Evolutionary conservation across 1,140 invertebrate species (phyloP), one percentile per base, ranked within the genome.

Genomic region (Drosophila burlai): DNA sequence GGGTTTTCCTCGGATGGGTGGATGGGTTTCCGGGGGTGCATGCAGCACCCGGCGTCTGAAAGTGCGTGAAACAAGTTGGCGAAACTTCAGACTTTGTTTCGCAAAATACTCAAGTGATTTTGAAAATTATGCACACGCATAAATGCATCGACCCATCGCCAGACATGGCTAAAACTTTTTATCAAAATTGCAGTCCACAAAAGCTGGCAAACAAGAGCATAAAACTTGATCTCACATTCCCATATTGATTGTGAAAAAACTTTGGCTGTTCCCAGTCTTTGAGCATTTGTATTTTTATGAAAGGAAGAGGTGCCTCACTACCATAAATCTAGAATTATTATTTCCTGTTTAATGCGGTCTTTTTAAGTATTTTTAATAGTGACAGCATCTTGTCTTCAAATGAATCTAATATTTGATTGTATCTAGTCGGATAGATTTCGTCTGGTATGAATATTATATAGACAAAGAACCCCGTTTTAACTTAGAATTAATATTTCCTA

Each of bases 111-210:
- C 78, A 90, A 90, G 85, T 90, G 86, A 90, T 91, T 91, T 82
- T 57, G 42, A 77, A 82, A 90, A 90, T 90, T 90, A 90, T 91
- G 86, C 86, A 82, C 86, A 90, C 82, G 79, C 86, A 85, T 90
- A 85, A 85, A 85, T 89, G 84, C 78, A 80, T 81, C 73, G 66
- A 47, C 63, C 62, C 49, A 40, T 16, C 40, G 26, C 13, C 55
- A 60, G 60, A 65, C 45, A 61, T 52, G 55, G 54, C 58, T 34
- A 31, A 83, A 83, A 79, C 66, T 77, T 63, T 76, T 76, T 67
- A 66, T 72, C 45, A 76, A 85, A 85, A 75, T 89, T 76, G 46
- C 42, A 57, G 46, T 31, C 40, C 54, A 63, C 47, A 36, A 42
- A 61, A 71, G 42, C 43, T 62, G 65, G 16, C 4, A 36, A 50